Evolutionary conservation across 2,797 vertebrate species (phyloP).

Genomic region (Cottoperca gobio): DNA sequence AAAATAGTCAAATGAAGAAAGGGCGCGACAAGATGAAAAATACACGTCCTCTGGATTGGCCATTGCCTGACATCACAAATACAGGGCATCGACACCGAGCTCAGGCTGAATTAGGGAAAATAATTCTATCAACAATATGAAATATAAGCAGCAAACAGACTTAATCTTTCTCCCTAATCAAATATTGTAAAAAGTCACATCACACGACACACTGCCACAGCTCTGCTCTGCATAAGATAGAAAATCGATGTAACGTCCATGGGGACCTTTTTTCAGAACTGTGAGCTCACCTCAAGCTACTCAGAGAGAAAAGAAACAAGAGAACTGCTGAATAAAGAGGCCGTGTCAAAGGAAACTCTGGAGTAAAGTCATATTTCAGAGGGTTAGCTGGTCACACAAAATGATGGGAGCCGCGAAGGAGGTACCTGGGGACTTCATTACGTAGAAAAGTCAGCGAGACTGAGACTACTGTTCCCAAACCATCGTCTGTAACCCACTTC

Average conservation of each 20-base stretch:
- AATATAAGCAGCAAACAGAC: not conserved
- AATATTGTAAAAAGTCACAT: not conserved
- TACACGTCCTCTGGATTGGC: constrained; percentile 36
- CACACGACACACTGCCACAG: not conserved
- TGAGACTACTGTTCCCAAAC: constrained; percentile 53
- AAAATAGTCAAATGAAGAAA: constrained; percentile 83
- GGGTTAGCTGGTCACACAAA: constrained; percentile 73
- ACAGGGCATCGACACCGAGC: not conserved
- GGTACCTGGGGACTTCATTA: constrained; percentile 85
- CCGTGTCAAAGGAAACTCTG: constrained; percentile 46
- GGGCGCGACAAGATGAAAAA: constrained; percentile 74
- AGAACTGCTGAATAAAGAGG: constrained; percentile 46
- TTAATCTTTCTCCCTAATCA: not conserved
- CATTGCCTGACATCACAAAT: constrained; percentile 21
- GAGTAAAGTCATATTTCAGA: constrained; percentile 61
- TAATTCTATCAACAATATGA: not conserved
- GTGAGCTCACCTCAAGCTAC: constrained; percentile 17
- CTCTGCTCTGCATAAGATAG: not conserved
- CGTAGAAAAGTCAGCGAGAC: constrained; percentile 64
- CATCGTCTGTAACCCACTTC: constrained; percentile 34
- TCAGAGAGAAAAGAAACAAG: constrained; percentile 22
- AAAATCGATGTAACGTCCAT: not conserved
- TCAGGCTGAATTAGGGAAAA: constrained; percentile 1
- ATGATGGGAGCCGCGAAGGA: constrained; percentile 73
- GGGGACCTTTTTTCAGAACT: constrained; percentile 10